Conservation (phyloP, 1,140 invertebrate species). For the Drosophila sproati region DNA sequence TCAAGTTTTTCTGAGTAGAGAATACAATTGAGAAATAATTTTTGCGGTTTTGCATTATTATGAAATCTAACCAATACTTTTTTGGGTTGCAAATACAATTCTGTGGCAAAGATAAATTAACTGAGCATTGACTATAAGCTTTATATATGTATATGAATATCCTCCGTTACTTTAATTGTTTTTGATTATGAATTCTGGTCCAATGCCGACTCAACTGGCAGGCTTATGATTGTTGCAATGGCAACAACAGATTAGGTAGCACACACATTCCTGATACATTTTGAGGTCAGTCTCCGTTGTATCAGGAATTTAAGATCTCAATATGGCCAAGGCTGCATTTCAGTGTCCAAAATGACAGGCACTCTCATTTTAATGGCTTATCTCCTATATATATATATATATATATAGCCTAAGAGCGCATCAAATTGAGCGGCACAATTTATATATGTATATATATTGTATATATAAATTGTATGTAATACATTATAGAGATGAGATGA, state of each 20-base stretch:
- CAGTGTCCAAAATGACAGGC: constrained; percentile 7
- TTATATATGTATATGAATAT: background rate
- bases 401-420: constrained; percentile 15
- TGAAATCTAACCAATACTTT: too few species aligned
- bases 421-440: constrained; percentile 21
- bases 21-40: background rate
- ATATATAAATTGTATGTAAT: background rate
- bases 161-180: background rate
- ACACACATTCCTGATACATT: background rate
- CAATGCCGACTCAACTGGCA: background rate
- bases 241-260: background rate
- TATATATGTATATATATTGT: too few species aligned
- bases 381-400: constrained; percentile 19
- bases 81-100: background rate
- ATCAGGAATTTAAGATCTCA: constrained; percentile 16
- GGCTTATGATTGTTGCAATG: background rate
- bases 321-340: constrained; percentile 19
- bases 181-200: background rate
- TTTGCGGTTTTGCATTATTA: background rate
- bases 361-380: constrained; percentile 38
- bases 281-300: constrained; percentile 6
- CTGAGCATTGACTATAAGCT: background rate
- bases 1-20: background rate
- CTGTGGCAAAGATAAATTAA: background rate
- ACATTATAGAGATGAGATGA: constrained; percentile 9